Percentiles rank a stretch among this genome's conserved stretches.
phyloP scores from a whole-genome alignment of 2,888 invertebrate species.

The Phrixothrix hirtus region DNA sequence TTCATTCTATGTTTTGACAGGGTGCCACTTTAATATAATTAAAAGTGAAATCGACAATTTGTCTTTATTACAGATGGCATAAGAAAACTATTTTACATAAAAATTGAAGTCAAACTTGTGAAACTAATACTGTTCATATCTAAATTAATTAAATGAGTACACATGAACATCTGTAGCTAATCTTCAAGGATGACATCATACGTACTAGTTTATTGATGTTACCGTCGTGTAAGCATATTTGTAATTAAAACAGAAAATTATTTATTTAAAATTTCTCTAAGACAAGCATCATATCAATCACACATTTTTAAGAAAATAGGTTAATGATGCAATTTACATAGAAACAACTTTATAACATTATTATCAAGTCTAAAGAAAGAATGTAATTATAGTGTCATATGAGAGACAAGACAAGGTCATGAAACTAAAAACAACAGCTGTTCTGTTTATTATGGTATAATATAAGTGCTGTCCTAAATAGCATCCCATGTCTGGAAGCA shows the following conservation, averaged over 20 bases:
- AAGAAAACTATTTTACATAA: too few relatives aligned
- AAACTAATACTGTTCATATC: background rate
- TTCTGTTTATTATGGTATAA: background rate
- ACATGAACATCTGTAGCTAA: conserved; percentile 12
- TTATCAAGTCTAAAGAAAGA: background rate
- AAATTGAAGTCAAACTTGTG: background rate
- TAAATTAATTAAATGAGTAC: conserved; percentile 9
- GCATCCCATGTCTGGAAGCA: too few relatives aligned
- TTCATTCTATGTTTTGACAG: too few relatives aligned
- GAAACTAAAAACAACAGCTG: background rate
- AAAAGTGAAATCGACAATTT: too few relatives aligned
- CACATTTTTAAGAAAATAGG: background rate
- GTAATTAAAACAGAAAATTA: too few relatives aligned
- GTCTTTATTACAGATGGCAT: too few relatives aligned
- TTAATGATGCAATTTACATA: background rate
- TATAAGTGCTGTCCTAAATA: background rate
- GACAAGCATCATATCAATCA: background rate
- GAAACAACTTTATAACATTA: background rate
- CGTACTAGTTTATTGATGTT: conserved; percentile 5
- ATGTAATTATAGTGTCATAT: background rate
- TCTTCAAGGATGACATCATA: conserved; percentile 11
- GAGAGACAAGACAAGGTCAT: background rate
- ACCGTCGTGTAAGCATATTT: too few relatives aligned
- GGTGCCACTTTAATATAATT: too few relatives aligned
- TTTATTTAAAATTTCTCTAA: too few relatives aligned